A percentile compares a stretch with the other conserved stretches of the same genome.
Conservation (phyloP, 92 coral and sea anemone genomes). For the Virgularia gustaviana region DNA sequence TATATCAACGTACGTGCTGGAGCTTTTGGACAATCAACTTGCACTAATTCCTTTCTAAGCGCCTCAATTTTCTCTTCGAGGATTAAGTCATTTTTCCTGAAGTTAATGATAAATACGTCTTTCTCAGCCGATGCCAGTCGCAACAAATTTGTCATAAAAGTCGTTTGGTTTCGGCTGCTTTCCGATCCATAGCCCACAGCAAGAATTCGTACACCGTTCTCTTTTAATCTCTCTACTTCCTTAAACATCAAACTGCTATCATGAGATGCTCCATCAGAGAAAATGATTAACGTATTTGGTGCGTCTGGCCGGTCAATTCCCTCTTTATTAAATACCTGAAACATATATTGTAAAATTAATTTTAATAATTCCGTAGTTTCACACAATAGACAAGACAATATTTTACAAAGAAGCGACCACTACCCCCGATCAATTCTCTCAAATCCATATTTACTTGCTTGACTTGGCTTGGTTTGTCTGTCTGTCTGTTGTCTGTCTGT, state of each 20-base stretch:
- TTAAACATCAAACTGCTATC: constrained; percentile 9
- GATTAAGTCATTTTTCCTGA: constrained; percentile 4
- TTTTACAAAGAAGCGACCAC: no score
- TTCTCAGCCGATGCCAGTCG: constrained; percentile 18
- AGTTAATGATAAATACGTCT: constrained; percentile 20
- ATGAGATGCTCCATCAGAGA: constrained; percentile 25
- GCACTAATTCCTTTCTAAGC: constrained; percentile 15
- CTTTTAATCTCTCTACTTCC: constrained; percentile 15
- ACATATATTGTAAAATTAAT: neutral
- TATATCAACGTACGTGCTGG: neutral
- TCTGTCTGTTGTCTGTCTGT: no score
- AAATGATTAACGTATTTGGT: constrained; percentile 16
- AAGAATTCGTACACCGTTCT: constrained; percentile 14
- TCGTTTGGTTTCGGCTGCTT: neutral
- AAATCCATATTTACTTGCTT: no score
- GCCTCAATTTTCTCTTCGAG: constrained; percentile 33
- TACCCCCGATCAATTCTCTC: no score
- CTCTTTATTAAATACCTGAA: constrained; percentile 9
- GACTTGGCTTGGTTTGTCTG: no score
- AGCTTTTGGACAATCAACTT: constrained; percentile 34
- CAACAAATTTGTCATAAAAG: neutral
- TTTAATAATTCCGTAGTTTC: neutral
- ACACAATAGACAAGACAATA: neutral
- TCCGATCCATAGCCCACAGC: constrained; percentile 18
- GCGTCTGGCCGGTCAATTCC: constrained; percentile 26